Evolutionary conservation across 2,797 vertebrate genomes (phyloP).

Genomic region (Artibeus lituratus): DNA sequence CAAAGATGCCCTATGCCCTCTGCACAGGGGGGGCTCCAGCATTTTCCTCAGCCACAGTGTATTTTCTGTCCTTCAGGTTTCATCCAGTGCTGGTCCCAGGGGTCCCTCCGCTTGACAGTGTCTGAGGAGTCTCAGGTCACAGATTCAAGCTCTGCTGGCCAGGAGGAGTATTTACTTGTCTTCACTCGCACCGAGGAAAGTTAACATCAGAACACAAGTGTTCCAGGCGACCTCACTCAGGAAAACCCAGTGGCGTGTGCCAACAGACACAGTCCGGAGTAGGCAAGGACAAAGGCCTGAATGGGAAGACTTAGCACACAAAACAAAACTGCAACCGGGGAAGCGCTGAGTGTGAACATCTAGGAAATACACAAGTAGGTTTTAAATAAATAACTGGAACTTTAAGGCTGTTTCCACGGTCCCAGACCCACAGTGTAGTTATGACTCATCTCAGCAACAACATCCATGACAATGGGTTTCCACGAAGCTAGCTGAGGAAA

Average conservation of each 20-base stretch:
- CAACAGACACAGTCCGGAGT: not conserved
- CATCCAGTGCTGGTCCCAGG: not conserved
- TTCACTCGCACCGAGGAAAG: not conserved
- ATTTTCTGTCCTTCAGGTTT: constrained; percentile 6
- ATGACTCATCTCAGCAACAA: constrained; percentile 16
- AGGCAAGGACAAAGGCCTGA: not conserved
- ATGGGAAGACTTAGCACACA: not conserved
- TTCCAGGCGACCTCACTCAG: not conserved
- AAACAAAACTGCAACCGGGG: not conserved
- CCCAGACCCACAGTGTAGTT: not conserved
- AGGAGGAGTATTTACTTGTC: not conserved
- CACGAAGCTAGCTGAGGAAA: constrained; percentile 25
- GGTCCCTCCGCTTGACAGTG: not conserved
- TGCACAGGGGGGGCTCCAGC: not conserved
- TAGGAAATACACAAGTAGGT: constrained; percentile 26
- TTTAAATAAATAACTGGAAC: constrained; percentile 27
- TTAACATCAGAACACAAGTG: not conserved
- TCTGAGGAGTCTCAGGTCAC: not conserved
- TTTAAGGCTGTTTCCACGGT: not conserved
- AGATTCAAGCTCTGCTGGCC: not conserved
- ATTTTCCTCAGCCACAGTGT: not conserved
- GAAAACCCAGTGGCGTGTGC: not conserved
- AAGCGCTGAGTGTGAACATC: not conserved
- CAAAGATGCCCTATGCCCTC: not conserved
- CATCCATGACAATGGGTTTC: constrained; percentile 38